Conservation (phyloP, 2,113 vertebrate genomes). For the Mormoops blainvillei region DNA sequence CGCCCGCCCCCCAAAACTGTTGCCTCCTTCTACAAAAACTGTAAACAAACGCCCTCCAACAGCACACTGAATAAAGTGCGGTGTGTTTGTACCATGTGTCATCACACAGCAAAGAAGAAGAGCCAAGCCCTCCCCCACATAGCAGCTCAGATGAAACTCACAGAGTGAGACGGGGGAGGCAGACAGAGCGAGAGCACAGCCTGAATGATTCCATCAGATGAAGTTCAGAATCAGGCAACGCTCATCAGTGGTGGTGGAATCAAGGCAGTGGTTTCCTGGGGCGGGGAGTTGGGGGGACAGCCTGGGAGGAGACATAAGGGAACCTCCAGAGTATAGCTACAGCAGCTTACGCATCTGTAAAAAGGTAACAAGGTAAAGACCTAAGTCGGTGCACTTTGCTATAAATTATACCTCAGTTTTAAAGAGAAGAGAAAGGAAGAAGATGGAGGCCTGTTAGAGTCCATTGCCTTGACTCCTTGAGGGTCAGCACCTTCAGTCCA, state of each 20-base stretch:
- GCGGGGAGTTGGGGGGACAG: not conserved
- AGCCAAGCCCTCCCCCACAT: not conserved
- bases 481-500: accelerated
- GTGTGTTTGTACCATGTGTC: accelerated
- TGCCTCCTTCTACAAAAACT: not conserved
- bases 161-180: not conserved
- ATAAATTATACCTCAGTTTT: not conserved
- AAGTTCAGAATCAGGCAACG: not conserved
- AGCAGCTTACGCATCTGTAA: not conserved
- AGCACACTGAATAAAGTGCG: not conserved
- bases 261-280: not conserved
- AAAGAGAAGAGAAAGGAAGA: not conserved
- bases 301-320: not conserved
- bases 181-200: not conserved
- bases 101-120: not conserved
- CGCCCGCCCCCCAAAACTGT: not conserved
- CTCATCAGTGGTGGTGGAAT: not conserved
- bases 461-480: accelerated
- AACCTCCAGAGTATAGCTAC: not conserved
- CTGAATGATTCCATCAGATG: no score
- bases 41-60: not conserved
- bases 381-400: not conserved
- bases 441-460: no score
- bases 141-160: accelerated
- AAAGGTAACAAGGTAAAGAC: not conserved